Evolutionary conservation across 2,888 invertebrate species (phyloP), one percentile per base, ranked within the genome.

Genomic region (Phymatocera aterrima): DNA sequence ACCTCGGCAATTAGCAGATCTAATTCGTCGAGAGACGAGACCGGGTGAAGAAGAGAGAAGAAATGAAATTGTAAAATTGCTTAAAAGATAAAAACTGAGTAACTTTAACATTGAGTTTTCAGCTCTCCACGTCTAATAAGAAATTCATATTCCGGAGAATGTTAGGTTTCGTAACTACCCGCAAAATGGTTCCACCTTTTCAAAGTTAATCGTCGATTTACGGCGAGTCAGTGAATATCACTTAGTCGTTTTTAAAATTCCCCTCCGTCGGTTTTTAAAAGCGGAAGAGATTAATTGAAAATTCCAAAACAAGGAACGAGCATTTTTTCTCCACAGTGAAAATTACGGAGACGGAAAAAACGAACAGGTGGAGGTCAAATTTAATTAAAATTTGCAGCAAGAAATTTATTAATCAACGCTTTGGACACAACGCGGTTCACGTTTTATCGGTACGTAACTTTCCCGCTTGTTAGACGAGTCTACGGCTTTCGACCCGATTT

Each of bases 201-300:
- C 5, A 21, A 65, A 40, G 65, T 40, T 65, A 68, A 68, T 68
- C 68, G 46, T 43, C 68, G 68, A 68, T 43, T 68, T 8, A 21
- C 28, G 15, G 34, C 37, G 68, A 40, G 46, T 43, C 24, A 68
- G 40, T 68, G 68, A 46, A 43, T 68, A 68, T 68, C 68, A 68
- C 43, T 68, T 46, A 43, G 68, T 24, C 12, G 43, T n/a, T 24
- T 68, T 40, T 68, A 8, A 68, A 46, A 68, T 31, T 37, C 61
- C 68, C 12, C 24, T 28, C 51, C 28, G 24, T n/a, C n/a, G n/a
- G n/a, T 15, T 72, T 34, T 51, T 40, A 31, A 31, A 37, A 37
- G 61, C 21, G 46, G 34, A 28, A 46, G n/a, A 68, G 43, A 68
- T 68, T 68, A 46, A 68, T 68, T 68, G 68, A 68, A 68, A 68